A percentile compares a stretch with the other conserved stretches of the same genome.
phyloP scores from a whole-genome alignment of 2,888 invertebrate genomes.

The Cephus spinipes region DNA sequence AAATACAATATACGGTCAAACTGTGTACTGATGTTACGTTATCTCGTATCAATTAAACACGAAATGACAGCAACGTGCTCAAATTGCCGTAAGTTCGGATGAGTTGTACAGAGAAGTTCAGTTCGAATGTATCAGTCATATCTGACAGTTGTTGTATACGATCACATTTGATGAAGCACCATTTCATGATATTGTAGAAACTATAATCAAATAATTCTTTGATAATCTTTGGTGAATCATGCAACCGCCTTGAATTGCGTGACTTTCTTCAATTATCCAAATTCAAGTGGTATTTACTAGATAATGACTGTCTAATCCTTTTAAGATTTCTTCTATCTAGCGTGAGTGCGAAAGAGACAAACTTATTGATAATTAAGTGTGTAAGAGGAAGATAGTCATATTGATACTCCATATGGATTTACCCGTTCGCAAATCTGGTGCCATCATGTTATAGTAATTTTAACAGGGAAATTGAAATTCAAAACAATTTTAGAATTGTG shows the following conservation, averaged over 20 bases:
- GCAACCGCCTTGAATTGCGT: background rate
- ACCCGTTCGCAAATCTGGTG: background rate
- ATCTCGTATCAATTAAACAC: slow-evolving; percentile 45
- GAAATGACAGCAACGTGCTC: slow-evolving; percentile 22
- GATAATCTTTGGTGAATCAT: background rate
- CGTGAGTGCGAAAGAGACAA: background rate
- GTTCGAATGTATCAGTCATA: background rate
- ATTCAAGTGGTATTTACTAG: background rate
- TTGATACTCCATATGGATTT: background rate
- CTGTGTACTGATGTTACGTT: background rate
- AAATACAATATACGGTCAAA: slow-evolving; percentile 27
- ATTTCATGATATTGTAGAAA: background rate
- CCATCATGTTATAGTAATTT: background rate
- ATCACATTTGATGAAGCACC: background rate
- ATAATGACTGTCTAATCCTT: background rate
- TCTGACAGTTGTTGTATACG: background rate
- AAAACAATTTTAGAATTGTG: background rate
- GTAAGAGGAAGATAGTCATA: background rate
- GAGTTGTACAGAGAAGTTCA: background rate
- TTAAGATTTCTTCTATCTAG: background rate
- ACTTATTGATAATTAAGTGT: no score
- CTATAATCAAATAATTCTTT: background rate
- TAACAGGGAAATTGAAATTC: background rate
- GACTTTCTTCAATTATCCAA: background rate
- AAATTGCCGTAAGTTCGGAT: background rate